Evolutionary conservation across 2,888 invertebrate species (phyloP).

Genomic region (Tinea trinotella): DNA sequence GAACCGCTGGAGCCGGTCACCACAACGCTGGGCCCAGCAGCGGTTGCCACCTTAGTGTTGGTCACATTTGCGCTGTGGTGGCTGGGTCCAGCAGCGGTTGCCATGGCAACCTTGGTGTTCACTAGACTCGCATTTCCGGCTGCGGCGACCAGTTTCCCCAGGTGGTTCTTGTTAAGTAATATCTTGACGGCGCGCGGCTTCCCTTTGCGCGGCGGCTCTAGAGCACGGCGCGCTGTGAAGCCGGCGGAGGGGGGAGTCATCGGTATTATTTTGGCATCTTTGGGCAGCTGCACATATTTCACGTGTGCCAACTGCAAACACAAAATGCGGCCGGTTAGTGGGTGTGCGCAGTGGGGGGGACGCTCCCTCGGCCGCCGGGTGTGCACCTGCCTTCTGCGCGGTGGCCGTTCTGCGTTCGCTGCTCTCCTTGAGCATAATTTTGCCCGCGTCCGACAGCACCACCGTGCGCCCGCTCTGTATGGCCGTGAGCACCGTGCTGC

Average conservation of each 20-base stretch:
- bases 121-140: slow-evolving; percentile 15
- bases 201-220: neutral
- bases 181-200: slow-evolving; percentile 57
- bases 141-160: slow-evolving; percentile 39
- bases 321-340: no score
- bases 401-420: neutral
- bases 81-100: neutral
- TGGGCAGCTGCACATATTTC: slow-evolving; percentile 39
- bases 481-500: slow-evolving; percentile 81
- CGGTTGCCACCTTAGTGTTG: slow-evolving; percentile 12
- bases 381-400: neutral
- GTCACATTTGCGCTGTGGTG: neutral
- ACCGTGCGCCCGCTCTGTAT: slow-evolving; percentile 90
- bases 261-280: slow-evolving; percentile 28
- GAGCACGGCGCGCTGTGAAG: slow-evolving; percentile 19
- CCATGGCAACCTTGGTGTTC: neutral
- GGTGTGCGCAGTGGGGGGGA: slow-evolving; percentile 20
- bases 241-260: slow-evolving; percentile 7
- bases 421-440: slow-evolving; percentile 77
- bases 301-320: slow-evolving; percentile 29
- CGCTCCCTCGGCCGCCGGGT: slow-evolving; percentile 17
- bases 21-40: no score
- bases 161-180: slow-evolving; percentile 52
- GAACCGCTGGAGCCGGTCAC: no score
- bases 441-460: slow-evolving; percentile 86